These are phyloP conservation scores for Drosophila tsacasi DNA, from an alignment of 1,140 invertebrate species.

Conservation along the genomic window DNA sequence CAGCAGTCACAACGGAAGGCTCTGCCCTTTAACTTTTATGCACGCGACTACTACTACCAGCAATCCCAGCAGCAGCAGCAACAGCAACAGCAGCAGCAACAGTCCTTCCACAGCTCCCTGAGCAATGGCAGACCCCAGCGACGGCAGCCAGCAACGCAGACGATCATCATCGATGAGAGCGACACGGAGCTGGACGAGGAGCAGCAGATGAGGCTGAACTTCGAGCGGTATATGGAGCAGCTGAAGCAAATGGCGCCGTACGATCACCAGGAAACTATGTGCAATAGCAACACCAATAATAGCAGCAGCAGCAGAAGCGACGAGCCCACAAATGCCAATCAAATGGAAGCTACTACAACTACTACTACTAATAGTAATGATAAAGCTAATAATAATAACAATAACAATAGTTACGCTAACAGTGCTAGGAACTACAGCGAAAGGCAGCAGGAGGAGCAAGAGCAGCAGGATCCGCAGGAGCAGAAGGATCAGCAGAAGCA, in stretches of 20 bases:
- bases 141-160: conserved; percentile 42
- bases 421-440: conserved; percentile 61
- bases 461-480: conserved; percentile 29
- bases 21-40: conserved; percentile 56
- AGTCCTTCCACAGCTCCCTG: conserved; percentile 14
- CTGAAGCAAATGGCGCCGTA: conserved; percentile 63
- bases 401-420: conserved; percentile 49
- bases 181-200: conserved; percentile 69
- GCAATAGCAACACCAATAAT: conserved; percentile 65
- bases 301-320: conserved; percentile 46
- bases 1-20: conserved; percentile 44
- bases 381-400: conserved; percentile 54
- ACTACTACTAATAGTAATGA: conserved; percentile 47
- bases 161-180: conserved; percentile 76
- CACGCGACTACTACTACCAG: conserved; percentile 58
- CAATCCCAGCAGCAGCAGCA: conserved; percentile 46
- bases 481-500: conserved; percentile 11
- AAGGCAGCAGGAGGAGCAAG: conserved; percentile 47
- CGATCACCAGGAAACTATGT: conserved; percentile 51
- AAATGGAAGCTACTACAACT: conserved; percentile 75
- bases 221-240: conserved; percentile 73
- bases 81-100: conserved; percentile 45
- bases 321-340: conserved; percentile 72
- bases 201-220: conserved; percentile 59
- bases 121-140: conserved; percentile 55